Conservation (phyloP, 2,113 vertebrate genomes). For the Desmodus rotundus region DNA sequence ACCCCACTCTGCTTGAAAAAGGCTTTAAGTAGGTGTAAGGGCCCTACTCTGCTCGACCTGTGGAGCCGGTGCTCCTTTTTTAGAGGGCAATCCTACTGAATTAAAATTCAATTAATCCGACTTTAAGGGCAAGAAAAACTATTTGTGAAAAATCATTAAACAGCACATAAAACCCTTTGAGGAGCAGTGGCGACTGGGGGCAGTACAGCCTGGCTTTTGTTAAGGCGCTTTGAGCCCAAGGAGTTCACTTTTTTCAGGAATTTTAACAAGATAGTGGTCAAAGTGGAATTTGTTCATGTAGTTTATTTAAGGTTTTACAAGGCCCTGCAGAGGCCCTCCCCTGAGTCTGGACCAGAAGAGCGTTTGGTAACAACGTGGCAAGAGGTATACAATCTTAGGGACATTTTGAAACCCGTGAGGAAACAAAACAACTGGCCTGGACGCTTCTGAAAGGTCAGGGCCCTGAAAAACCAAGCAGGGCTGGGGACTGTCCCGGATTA, state of each 20-base stretch:
- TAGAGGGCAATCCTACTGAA: slow-evolving; percentile 47
- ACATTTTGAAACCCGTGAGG: neutral
- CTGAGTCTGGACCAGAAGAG: neutral
- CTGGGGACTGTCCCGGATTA: neutral
- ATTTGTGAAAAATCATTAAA: slow-evolving; percentile 73
- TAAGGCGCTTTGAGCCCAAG: slow-evolving; percentile 20
- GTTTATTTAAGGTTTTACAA: slow-evolving; percentile 75
- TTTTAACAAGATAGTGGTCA: slow-evolving; percentile 76
- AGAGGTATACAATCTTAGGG: neutral
- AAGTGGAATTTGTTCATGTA: slow-evolving; percentile 67
- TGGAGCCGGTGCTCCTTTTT: neutral
- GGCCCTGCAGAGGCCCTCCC: slow-evolving; percentile 41
- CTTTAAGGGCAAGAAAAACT: slow-evolving; percentile 65
- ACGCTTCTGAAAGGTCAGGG: neutral
- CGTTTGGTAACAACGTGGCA: neutral
- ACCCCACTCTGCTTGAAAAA: neutral
- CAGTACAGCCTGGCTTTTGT: slow-evolving; percentile 58
- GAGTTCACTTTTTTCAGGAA: slow-evolving; percentile 70
- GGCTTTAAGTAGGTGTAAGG: neutral
- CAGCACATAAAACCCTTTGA: slow-evolving; percentile 60
- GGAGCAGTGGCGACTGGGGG: neutral
- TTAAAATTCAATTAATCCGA: slow-evolving; percentile 71
- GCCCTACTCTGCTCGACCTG: neutral
- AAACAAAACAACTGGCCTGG: neutral
- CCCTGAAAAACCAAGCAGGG: neutral